Evolutionary conservation across 2,797 vertebrate genomes (phyloP).

Genomic region (Prionace glauca): DNA sequence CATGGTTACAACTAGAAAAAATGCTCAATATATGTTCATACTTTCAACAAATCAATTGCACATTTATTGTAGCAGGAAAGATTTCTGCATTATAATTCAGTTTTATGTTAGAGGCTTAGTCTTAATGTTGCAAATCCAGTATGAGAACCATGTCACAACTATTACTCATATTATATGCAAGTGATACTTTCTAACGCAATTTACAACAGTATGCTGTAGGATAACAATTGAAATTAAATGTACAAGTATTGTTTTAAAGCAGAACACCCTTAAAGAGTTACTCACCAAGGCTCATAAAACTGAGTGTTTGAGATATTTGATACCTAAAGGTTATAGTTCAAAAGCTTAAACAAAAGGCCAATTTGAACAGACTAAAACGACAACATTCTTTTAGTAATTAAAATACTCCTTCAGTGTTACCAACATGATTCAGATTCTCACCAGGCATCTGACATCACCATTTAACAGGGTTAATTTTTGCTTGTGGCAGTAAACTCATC

Average conservation of each 20-base stretch:
- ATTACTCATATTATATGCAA: neutral
- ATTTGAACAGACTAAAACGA: neutral
- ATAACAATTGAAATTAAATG: neutral
- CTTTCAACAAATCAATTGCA: no score
- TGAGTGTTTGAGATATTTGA: neutral
- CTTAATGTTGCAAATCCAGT: neutral
- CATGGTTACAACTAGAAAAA: no score
- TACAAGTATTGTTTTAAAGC: neutral
- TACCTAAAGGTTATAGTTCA: neutral
- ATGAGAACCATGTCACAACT: neutral
- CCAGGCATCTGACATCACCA: neutral
- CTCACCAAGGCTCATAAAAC: neutral
- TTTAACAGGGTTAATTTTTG: neutral
- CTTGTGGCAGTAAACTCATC: neutral
- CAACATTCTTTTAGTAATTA: neutral
- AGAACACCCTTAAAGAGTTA: neutral
- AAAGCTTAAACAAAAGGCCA: neutral
- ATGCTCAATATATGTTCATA: no score
- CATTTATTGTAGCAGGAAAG: no score
- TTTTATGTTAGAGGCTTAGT: neutral
- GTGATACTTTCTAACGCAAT: neutral
- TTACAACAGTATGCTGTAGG: neutral
- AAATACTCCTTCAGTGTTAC: neutral
- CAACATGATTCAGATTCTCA: neutral
- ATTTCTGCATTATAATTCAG: neutral